Evolutionary conservation across 2,888 invertebrate species (phyloP).

Genomic region (Neoitamus cyanurus): DNA sequence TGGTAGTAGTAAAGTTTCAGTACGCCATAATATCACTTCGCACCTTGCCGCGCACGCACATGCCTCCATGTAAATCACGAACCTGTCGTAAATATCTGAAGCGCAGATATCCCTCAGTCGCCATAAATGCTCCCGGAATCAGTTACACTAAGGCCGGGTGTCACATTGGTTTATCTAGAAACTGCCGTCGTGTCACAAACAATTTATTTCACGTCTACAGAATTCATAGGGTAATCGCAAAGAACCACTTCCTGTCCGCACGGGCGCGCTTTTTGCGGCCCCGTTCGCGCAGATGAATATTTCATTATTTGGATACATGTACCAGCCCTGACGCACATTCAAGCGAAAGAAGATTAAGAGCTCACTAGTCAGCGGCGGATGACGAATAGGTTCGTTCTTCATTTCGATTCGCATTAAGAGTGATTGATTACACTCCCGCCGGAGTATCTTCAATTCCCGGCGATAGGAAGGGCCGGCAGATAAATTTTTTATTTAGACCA

Average conservation of each 20-base stretch:
- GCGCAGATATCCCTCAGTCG: not conserved
- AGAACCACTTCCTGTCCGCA: constrained; percentile 39
- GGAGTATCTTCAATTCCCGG: constrained; percentile 16
- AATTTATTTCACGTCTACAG: constrained; percentile 25
- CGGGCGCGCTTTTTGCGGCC: not conserved
- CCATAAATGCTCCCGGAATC: constrained; percentile 26
- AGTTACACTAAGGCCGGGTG: not conserved
- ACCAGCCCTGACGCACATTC: not conserved
- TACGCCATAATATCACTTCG: constrained; percentile 12
- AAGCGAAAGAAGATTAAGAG: constrained; percentile 19
- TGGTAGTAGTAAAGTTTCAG: constrained; percentile 16
- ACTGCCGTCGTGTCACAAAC: constrained; percentile 7
- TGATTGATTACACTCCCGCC: constrained; percentile 12
- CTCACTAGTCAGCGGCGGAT: constrained; percentile 12
- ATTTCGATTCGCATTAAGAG: constrained; percentile 35
- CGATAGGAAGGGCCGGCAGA: not conserved
- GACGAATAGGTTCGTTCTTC: constrained; percentile 35
- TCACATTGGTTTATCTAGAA: constrained; percentile 37
- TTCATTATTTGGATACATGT: constrained; percentile 20
- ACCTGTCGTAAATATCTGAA: constrained; percentile 22
- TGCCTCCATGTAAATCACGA: constrained; percentile 31
- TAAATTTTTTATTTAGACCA: not conserved
- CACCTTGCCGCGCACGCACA: constrained; percentile 14
- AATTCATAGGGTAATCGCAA: constrained; percentile 40
- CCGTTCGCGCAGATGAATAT: constrained; percentile 22